A percentile compares a stretch with the other conserved stretches of the same genome.
Conservation (phyloP, 2,888 invertebrate genomes). For the Caenorhabditis sp. region DNA sequence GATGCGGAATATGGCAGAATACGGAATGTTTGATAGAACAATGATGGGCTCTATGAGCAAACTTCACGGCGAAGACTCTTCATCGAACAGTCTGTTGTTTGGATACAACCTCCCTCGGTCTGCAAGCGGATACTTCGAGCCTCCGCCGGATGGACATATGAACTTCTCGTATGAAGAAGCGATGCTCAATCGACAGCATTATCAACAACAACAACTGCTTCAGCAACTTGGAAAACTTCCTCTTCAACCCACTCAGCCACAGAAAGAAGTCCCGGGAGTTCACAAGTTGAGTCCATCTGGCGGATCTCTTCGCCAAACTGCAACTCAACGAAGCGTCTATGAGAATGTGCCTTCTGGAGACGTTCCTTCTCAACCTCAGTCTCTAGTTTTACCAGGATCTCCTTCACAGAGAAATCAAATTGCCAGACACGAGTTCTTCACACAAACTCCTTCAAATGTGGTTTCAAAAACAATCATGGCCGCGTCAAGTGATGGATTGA, state of each 20-base stretch:
- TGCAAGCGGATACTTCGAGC: slow-evolving; percentile 76
- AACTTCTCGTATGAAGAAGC: slow-evolving; percentile 68
- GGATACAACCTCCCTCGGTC: slow-evolving; percentile 69
- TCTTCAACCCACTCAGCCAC: slow-evolving; percentile 35
- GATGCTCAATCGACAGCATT: slow-evolving; percentile 27
- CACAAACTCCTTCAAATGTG: slow-evolving; percentile 57
- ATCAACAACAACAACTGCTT: slow-evolving; percentile 47
- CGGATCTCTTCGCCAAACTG: slow-evolving; percentile 38
- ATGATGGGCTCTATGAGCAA: slow-evolving; percentile 72
- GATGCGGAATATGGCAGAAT: slow-evolving; percentile 43
- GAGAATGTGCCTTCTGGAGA: slow-evolving; percentile 54
- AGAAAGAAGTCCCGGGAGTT: slow-evolving; percentile 39
- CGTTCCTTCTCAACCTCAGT: slow-evolving; percentile 41
- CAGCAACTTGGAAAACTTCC: slow-evolving; percentile 52
- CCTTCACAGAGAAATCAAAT: slow-evolving; percentile 32
- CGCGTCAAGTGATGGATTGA: slow-evolving; percentile 49
- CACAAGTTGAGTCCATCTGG: slow-evolving; percentile 49
- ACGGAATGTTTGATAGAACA: slow-evolving; percentile 49
- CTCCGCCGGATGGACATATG: slow-evolving; percentile 56
- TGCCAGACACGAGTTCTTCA: slow-evolving; percentile 57
- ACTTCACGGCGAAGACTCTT: slow-evolving; percentile 67
- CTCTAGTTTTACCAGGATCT: slow-evolving; percentile 38
- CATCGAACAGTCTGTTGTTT: slow-evolving; percentile 46
- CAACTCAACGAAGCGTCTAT: slow-evolving; percentile 59
- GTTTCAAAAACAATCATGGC: slow-evolving; percentile 54